These are phyloP conservation scores for Sebastes taczanowskii DNA, from an alignment of 2,797 vertebrate genomes.

Conservation along the genomic window DNA sequence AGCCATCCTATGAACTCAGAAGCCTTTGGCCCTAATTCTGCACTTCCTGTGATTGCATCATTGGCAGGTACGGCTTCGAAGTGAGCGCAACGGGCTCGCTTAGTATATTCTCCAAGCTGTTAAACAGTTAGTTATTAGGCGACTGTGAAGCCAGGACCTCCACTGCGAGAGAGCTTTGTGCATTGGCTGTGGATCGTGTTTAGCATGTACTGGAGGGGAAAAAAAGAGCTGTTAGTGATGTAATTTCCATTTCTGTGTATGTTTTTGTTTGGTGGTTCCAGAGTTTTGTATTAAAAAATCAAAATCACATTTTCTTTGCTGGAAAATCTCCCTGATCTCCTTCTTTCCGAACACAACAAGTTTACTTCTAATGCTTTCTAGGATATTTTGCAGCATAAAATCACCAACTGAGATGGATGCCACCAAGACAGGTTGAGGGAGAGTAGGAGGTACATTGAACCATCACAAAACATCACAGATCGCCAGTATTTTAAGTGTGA, in stretches of 20 bases:
- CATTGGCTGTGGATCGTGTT: not conserved
- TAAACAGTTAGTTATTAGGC: constrained; percentile 36
- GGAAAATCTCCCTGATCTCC: not conserved
- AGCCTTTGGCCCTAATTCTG: constrained; percentile 44
- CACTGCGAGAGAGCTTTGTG: constrained; percentile 1
- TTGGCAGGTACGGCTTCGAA: constrained; percentile 49
- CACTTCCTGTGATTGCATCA: constrained; percentile 58
- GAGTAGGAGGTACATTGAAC: not conserved
- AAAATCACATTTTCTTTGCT: not conserved
- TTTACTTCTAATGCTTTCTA: not conserved
- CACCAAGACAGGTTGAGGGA: not conserved
- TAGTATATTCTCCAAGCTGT: constrained; percentile 20
- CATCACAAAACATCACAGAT: not conserved
- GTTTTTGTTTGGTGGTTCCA: not conserved
- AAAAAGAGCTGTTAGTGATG: not conserved
- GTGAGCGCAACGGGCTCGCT: constrained; percentile 21
- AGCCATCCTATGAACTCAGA: constrained; percentile 59
- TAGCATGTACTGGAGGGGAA: not conserved
- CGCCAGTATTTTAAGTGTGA: not conserved
- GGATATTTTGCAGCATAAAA: not conserved
- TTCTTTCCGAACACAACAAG: not conserved
- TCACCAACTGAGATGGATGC: not conserved
- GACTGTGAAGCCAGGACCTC: constrained; percentile 46
- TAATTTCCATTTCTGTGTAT: not conserved
- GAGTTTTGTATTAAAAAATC: not conserved